Percentiles rank a stretch among this genome's conserved stretches.
Conservation (phyloP, 2,888 invertebrate genomes). For the Dolichopus griseipennis region DNA sequence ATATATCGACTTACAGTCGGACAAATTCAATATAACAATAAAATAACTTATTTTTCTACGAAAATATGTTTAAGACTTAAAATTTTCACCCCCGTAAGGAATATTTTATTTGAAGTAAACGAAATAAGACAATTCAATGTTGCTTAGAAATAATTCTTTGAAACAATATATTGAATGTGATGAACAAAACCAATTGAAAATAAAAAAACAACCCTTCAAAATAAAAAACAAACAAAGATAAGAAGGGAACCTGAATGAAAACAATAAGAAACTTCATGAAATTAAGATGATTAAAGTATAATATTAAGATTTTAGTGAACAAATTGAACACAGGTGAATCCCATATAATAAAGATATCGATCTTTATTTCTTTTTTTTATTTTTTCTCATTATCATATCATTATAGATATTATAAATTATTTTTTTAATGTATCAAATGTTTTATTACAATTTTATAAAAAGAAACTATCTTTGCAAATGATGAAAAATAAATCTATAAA, state of each 20-base stretch:
- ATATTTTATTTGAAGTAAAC: neutral
- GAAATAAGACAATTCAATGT: neutral
- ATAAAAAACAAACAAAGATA: too few species aligned
- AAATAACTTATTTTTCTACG: too few species aligned
- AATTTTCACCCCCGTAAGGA: neutral
- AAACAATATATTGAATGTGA: neutral
- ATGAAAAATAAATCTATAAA: neutral
- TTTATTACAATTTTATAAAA: neutral
- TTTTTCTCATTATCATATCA: neutral
- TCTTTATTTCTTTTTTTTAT: neutral
- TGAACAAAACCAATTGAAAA: too few species aligned
- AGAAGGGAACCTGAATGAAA: neutral
- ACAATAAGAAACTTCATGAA: neutral
- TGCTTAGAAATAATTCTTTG: neutral
- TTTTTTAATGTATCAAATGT: neutral
- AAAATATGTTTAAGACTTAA: neutral
- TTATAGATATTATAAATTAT: neutral
- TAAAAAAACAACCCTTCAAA: neutral
- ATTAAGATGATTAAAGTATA: neutral
- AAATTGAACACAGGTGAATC: neutral
- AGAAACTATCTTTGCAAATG: neutral
- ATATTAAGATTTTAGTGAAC: neutral
- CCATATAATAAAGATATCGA: neutral
- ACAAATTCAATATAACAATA: too few species aligned
- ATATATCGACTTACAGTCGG: too few species aligned